A percentile compares a stretch with the other conserved stretches of the same genome.
Conservation (phyloP, 2,888 invertebrate species). For the Hemaris fuciformis region DNA sequence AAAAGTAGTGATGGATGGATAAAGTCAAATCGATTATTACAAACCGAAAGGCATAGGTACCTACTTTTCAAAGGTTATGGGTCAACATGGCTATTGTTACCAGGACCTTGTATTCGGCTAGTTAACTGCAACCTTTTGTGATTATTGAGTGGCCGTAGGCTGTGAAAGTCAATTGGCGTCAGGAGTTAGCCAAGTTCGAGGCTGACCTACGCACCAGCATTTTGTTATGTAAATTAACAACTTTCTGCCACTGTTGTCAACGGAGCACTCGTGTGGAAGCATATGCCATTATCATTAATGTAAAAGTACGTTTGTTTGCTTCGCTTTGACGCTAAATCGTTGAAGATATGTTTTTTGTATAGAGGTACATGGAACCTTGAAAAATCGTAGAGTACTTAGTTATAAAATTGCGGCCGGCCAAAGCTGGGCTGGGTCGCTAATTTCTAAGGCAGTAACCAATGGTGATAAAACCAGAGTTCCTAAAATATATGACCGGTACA, state of each 20-base stretch:
- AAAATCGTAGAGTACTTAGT: too few species aligned
- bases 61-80: constrained; percentile 9
- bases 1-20: not conserved
- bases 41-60: not conserved
- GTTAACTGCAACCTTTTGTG: constrained; percentile 40
- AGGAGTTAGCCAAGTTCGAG: constrained; percentile 1
- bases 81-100: constrained; percentile 17
- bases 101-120: constrained; percentile 45
- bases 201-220: not conserved
- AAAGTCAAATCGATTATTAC: not conserved
- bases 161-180: constrained; percentile 32
- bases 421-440: too few species aligned
- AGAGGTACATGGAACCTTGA: too few species aligned
- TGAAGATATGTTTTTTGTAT: too few species aligned
- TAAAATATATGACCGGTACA: too few species aligned
- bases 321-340: too few species aligned
- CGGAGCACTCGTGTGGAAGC: not conserved
- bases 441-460: too few species aligned
- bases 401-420: too few species aligned
- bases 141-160: constrained; percentile 31
- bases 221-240: not conserved
- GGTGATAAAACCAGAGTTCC: too few species aligned
- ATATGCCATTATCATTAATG: not conserved
- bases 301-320: not conserved
- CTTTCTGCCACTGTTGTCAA: not conserved